Percentiles rank a stretch among this genome's conserved stretches.
phyloP scores from a whole-genome alignment of 2,888 invertebrate genomes.

The Nomada goodeniana region DNA sequence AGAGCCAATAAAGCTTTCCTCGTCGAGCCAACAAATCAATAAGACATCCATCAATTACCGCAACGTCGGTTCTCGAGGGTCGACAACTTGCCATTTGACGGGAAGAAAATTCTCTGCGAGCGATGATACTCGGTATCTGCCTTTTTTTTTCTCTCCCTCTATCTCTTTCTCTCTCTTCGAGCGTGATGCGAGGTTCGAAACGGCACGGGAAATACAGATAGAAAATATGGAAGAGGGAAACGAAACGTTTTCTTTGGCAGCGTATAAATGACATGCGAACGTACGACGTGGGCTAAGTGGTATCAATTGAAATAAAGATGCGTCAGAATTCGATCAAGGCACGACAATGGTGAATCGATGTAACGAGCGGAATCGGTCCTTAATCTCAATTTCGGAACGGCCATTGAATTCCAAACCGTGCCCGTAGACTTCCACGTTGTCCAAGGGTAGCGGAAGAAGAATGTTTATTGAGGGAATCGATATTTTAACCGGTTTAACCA shows the following conservation, averaged over 20 bases:
- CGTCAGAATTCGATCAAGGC: conserved; percentile 50
- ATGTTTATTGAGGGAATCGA: not conserved
- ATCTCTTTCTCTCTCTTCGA: not conserved
- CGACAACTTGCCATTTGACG: not conserved
- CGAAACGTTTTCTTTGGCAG: not conserved
- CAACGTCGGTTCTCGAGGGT: not conserved
- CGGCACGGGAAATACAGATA: not conserved
- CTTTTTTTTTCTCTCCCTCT: no score
- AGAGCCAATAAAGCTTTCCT: conserved; percentile 7
- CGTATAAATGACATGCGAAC: conserved; percentile 47
- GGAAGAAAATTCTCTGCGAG: conserved; percentile 7
- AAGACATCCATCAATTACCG: conserved; percentile 29
- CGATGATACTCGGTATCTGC: not conserved
- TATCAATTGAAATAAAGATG: conserved; percentile 63
- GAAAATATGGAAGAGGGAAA: not conserved
- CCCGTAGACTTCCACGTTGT: not conserved
- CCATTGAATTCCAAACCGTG: conserved; percentile 59
- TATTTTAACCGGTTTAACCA: not conserved
- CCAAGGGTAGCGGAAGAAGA: not conserved
- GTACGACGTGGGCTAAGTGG: conserved; percentile 48
- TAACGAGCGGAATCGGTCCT: conserved; percentile 43
- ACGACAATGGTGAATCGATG: conserved; percentile 57
- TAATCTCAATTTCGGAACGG: conserved; percentile 71
- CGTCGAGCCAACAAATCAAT: conserved; percentile 17
- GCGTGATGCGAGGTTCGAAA: not conserved